Evolutionary conservation across 2,888 invertebrate species (phyloP), one percentile per base, ranked within the genome.

Genomic region (Scaptomyza cyrtandrae): DNA sequence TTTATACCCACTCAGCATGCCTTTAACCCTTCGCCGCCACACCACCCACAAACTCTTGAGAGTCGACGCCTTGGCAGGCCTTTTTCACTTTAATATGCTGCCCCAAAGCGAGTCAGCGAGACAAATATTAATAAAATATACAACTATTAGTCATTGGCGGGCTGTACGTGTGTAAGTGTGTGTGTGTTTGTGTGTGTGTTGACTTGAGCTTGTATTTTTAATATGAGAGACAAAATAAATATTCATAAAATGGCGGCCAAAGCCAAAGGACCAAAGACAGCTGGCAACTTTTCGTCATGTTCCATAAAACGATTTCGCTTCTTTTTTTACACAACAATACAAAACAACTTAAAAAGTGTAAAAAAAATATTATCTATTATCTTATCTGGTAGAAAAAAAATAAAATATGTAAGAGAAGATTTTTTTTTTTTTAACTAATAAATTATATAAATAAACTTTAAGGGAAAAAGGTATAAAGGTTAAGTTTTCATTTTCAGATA

Each of bases 61-160:
- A 33, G 33, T 27, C 43, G 43, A 29, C 49, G 48, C 37, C 49
- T 45, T 14, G 55, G 43, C 67, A 37, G 52, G 33, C 33, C 33
- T 16, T 10, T 9, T 41, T 41, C 57, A 55, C 56, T 69, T 58
- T 61, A 64, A 74, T 74, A 74, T 71, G 53, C 70, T 67, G 70
- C 66, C 66, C 66, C 48, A 70, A 66, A 65, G 65, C 60, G 67
- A 39, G 39, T 19, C 70, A 76, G 75, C 65, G 66, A 71, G 76
- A 76, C 75, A 86, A 83, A 86, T 86, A 86, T 88, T 83, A 88
- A 86, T 88, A 86, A 88, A 88, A 86, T 88, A 88, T 86, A 86
- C 88, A 86, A 88, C 86, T 88, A 84, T 86, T 88, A 88, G 86
- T 88, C 88, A 88, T 84, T 81, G 81, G 74, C 71, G 70, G 65